phyloP scores from a whole-genome alignment of 2,888 invertebrate species.

The Scrobipalpa costella region DNA sequence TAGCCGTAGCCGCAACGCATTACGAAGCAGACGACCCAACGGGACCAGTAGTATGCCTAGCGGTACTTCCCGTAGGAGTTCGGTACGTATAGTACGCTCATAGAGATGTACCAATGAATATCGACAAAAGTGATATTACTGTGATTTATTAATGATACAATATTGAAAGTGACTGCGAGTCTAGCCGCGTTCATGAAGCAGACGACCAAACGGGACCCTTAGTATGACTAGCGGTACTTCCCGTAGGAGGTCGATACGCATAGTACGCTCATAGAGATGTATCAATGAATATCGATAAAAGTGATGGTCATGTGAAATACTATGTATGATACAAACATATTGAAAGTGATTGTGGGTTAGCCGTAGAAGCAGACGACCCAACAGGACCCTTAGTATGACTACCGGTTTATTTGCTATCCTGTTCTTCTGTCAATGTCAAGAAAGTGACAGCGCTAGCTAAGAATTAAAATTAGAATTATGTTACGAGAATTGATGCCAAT shows the following conservation, averaged over 20 bases:
- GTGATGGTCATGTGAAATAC: too few species aligned
- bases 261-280: conserved; percentile 42
- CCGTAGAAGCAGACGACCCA: conserved; percentile 44
- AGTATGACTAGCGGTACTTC: conserved; percentile 59
- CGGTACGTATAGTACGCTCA: conserved; percentile 36
- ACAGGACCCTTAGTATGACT: conserved; percentile 63
- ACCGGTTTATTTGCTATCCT: too few species aligned
- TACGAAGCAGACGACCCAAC: conserved; percentile 47
- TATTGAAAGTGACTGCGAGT: conserved; percentile 65
- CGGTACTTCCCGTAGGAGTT: conserved; percentile 63
- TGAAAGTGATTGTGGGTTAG: conserved; percentile 65
- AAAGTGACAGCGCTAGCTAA: too few species aligned
- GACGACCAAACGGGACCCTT: conserved; percentile 61
- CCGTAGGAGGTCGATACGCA: conserved; percentile 47
- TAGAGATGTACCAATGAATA: too few species aligned
- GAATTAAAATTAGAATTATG: too few species aligned
- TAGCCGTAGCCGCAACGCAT: conserved; percentile 41
- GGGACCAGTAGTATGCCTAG: conserved; percentile 59
- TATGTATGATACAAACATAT: too few species aligned
- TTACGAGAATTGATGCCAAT: too few species aligned
- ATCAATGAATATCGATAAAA: too few species aligned
- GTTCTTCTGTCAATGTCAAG: too few species aligned
- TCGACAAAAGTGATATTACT: too few species aligned
- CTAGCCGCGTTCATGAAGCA: conserved; percentile 40
- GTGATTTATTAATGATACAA: too few species aligned